These are phyloP conservation scores for Glossophaga mutica DNA, from an alignment of 2,797 vertebrate genomes.

Conservation along the genomic window DNA sequence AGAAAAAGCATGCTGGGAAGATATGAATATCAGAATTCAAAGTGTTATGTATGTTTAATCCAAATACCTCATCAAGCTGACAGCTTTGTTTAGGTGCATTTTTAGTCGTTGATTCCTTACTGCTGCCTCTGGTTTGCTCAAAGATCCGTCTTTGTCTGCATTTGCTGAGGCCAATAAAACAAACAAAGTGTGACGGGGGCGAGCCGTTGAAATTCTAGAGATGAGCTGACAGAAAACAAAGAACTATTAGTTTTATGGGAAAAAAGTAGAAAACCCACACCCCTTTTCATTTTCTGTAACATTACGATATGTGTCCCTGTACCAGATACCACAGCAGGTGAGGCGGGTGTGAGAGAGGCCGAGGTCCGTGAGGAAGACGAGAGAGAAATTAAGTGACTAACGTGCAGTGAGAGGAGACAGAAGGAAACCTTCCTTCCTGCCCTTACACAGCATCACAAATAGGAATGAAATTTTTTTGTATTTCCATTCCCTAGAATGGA, in stretches of 20 bases:
- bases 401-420: neutral
- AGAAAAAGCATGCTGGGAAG: neutral
- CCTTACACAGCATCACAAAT: neutral
- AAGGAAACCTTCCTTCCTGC: neutral
- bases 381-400: neutral
- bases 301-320: neutral
- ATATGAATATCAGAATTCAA: neutral
- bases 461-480: neutral
- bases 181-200: constrained; percentile 96
- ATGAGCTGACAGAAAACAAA: constrained; percentile 87
- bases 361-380: neutral
- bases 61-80: constrained; percentile 90
- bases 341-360: neutral
- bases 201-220: constrained; percentile 88
- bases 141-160: constrained; percentile 93
- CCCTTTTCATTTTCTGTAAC: neutral
- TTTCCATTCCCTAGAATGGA: neutral
- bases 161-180: constrained; percentile 96
- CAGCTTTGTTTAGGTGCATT: constrained; percentile 85
- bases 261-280: constrained; percentile 16
- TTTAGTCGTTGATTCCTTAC: constrained; percentile 83
- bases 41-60: neutral
- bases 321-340: neutral
- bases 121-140: constrained; percentile 80
- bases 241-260: constrained; percentile 35